phyloP scores from a whole-genome alignment of 2,797 vertebrate genomes.

The Craterocephalus amniculus region DNA sequence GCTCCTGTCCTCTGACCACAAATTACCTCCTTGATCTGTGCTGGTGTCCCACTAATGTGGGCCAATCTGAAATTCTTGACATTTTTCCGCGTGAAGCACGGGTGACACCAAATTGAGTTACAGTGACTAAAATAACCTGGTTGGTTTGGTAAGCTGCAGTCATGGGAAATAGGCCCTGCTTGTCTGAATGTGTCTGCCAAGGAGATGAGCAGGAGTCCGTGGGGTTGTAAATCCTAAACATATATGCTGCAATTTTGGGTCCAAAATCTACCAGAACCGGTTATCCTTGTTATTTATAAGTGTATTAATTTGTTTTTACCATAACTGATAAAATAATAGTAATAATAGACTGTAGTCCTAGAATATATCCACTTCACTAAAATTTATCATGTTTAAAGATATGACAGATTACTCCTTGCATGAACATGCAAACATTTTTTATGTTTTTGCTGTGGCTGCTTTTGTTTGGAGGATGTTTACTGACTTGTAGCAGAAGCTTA shows the following conservation, averaged over 20 bases:
- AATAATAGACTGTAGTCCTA: accelerated
- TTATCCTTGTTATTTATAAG: not conserved
- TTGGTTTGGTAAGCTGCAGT: too few relatives aligned
- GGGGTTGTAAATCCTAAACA: not conserved
- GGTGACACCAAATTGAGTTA: not conserved
- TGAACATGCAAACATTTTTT: not conserved
- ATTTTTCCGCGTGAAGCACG: slow-evolving; percentile 5
- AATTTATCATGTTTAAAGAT: not conserved
- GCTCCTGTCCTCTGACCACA: slow-evolving; percentile 3
- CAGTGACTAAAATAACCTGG: not conserved
- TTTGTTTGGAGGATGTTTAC: not conserved
- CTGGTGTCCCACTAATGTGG: not conserved
- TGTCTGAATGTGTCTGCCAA: not conserved
- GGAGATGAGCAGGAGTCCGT: not conserved
- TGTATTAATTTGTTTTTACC: not conserved
- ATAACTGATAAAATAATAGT: slow-evolving; percentile 2
- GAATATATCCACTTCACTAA: not conserved
- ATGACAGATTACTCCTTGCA: not conserved
- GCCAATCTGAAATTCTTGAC: slow-evolving; percentile 7
- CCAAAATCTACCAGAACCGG: not conserved
- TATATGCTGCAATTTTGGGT: not conserved
- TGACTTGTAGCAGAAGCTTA: not conserved
- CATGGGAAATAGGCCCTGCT: not conserved
- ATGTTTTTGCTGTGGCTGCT: not conserved
- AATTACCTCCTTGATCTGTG: slow-evolving; percentile 2